These are phyloP conservation scores for Pachypeltis micranthus DNA, from an alignment of 1,140 invertebrate species.

Conservation along the genomic window DNA sequence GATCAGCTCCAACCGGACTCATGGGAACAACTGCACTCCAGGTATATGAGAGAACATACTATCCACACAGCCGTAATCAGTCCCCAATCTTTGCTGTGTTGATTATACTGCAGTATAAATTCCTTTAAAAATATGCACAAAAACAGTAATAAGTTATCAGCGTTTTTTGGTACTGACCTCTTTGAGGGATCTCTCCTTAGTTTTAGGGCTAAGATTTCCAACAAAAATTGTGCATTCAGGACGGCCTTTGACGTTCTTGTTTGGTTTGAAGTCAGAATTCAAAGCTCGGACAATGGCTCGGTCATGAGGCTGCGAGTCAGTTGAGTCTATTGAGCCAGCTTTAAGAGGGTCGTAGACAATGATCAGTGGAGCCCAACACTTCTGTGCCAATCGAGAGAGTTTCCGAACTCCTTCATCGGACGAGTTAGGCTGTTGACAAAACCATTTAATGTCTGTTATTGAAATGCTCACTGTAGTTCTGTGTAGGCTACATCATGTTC, in stretches of 20 bases:
- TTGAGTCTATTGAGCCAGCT: slow-evolving; percentile 73
- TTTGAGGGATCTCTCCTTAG: slow-evolving; percentile 42
- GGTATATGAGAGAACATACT: too few relatives aligned
- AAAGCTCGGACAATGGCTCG: slow-evolving; percentile 61
- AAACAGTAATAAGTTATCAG: too few relatives aligned
- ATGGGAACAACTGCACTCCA: too few relatives aligned
- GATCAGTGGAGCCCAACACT: neutral
- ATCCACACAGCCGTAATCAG: too few relatives aligned
- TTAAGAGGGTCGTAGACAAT: slow-evolving; percentile 35
- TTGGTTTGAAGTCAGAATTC: slow-evolving; percentile 53
- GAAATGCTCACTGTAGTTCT: too few relatives aligned
- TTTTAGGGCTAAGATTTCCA: slow-evolving; percentile 57
- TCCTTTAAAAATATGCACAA: too few relatives aligned
- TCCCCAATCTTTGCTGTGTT: too few relatives aligned
- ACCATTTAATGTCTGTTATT: too few relatives aligned
- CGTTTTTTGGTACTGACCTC: too few relatives aligned
- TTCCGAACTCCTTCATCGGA: neutral
- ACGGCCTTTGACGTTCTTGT: slow-evolving; percentile 51
- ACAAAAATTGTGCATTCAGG: slow-evolving; percentile 67
- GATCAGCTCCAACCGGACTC: too few relatives aligned
- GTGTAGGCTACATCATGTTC: too few relatives aligned
- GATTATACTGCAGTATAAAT: too few relatives aligned
- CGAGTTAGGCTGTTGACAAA: slow-evolving; percentile 6
- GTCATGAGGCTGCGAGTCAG: slow-evolving; percentile 72
- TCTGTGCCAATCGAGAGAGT: neutral